Base-by-base conservation (phyloP, 2,888 invertebrate genomes). In the Willowsia nigromaculata region DNA sequence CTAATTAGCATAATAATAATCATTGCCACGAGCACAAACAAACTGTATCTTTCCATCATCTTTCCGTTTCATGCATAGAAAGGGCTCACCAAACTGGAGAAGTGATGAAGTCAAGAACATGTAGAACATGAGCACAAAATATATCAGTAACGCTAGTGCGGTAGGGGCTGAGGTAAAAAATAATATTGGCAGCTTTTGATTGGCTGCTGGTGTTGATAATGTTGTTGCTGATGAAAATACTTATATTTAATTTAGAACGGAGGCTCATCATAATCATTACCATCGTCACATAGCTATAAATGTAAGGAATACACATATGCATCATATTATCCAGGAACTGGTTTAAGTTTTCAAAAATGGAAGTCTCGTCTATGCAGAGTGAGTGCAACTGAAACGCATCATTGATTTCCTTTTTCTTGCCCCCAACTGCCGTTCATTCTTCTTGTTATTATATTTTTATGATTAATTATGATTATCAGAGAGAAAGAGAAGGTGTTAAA, bases 1-100 rank as follows among this genome's bases (percentile, higher is more conserved):
- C 65, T 50, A 84, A 84, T 84, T 84, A 84, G 33, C 83, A 84
- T 84, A 84, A 82, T 83, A 68, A 40, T 59, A 82, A 84, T 84
- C 83, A 68, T 84, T 68, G 83, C 83, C 83, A 84, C 83, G 71
- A 71, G 83, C 83, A 84, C 33, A 33, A 71, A 53, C 80, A 80
- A 59, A 80, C 33, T 56, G 22, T n/a, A 40, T 40, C 80, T 25
- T 15, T 80, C 56, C 80, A 80, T 76, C 80, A 80, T 80, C 40
- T 50, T 30, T 76, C 0, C 9, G 25, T 25, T 47, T 13, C 43
- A 43, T 22, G 18, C 68, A 37, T 40, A 27, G 9, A 59, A 59
- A 27, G 37, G 37, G 65, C 18, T 62, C 18, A 18, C 37, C 40
- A 22, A 18, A 76, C 50, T 27, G 43, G 43, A 71, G 15, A 43